Percentiles rank a stretch among this genome's conserved stretches.
Evolutionary conservation across 1,140 invertebrate genomes (phyloP).

Genomic region (Phocides pigmalion): DNA sequence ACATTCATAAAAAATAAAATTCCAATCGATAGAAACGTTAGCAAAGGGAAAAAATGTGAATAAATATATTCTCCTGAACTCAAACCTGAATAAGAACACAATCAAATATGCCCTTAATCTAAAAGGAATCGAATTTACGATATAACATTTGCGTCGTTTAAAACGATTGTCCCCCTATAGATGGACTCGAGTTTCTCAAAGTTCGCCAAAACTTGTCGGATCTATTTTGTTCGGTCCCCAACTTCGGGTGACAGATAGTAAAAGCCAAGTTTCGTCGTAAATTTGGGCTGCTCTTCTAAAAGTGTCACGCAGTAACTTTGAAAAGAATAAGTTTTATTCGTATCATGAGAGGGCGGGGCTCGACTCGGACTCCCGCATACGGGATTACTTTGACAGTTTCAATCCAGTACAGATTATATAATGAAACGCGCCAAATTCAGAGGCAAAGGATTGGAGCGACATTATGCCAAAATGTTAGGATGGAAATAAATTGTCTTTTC

Average conservation of each 20-base stretch:
- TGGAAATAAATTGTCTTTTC: not conserved
- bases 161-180: slow-evolving; percentile 40
- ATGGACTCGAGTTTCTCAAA: slow-evolving; percentile 37
- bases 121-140: slow-evolving; percentile 35
- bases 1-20: too few species aligned
- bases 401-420: slow-evolving; percentile 32
- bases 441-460: slow-evolving; percentile 21
- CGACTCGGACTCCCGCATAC: slow-evolving; percentile 37
- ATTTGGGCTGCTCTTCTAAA: slow-evolving; percentile 61
- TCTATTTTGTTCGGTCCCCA: slow-evolving; percentile 56
- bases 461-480: not conserved
- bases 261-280: slow-evolving; percentile 64
- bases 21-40: too few species aligned
- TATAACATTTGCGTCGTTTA: slow-evolving; percentile 34
- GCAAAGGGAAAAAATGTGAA: too few species aligned
- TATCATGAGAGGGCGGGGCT: slow-evolving; percentile 46
- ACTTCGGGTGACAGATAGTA: slow-evolving; percentile 67
- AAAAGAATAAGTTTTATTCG: slow-evolving; percentile 64
- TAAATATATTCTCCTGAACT: too few species aligned
- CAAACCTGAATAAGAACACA: not conserved
- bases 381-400: slow-evolving; percentile 34
- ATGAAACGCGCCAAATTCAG: slow-evolving; percentile 21
- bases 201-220: slow-evolving; percentile 52
- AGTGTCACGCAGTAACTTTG: slow-evolving; percentile 62
- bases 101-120: slow-evolving; percentile 27